Evolutionary conservation across 2,888 invertebrate species (phyloP).

Genomic region (Agrotis puta): DNA sequence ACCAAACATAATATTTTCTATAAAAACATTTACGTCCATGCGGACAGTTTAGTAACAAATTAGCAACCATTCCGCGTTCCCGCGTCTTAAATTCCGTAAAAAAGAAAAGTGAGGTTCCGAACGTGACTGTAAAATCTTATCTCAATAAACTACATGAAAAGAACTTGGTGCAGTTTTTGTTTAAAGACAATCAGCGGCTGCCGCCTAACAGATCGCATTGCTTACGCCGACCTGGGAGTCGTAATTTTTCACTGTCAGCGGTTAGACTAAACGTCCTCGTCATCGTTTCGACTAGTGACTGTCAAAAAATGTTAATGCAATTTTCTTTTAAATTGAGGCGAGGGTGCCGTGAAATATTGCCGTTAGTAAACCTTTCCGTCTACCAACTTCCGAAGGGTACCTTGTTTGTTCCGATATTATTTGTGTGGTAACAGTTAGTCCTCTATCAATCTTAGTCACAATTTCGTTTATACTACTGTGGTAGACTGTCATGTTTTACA

Average conservation of each 20-base stretch:
- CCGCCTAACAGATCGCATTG: too few species aligned
- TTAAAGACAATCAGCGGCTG: too few species aligned
- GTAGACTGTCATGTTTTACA: slow-evolving; percentile 73
- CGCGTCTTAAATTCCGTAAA: too few species aligned
- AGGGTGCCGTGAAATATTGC: slow-evolving; percentile 79
- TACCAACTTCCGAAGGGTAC: slow-evolving; percentile 66
- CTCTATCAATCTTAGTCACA: slow-evolving; percentile 69
- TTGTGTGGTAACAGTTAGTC: slow-evolving; percentile 69
- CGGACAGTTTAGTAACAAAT: too few species aligned
- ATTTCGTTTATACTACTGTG: slow-evolving; percentile 66
- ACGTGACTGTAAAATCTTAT: too few species aligned
- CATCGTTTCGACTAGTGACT: slow-evolving; percentile 87
- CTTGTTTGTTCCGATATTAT: slow-evolving; percentile 74
- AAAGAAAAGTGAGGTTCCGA: too few species aligned
- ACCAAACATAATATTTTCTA: too few species aligned
- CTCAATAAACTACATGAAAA: too few species aligned
- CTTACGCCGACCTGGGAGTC: slow-evolving; percentile 79
- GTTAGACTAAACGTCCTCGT: slow-evolving; percentile 86
- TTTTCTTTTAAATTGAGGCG: slow-evolving; percentile 79
- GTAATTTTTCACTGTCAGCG: slow-evolving; percentile 90
- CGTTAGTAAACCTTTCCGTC: slow-evolving; percentile 69
- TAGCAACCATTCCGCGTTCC: too few species aligned
- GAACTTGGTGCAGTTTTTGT: too few species aligned
- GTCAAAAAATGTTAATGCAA: slow-evolving; percentile 88
- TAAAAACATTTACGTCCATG: too few species aligned